phyloP scores from a whole-genome alignment of 2,113 vertebrate genomes.

The Nothobranchius kuhntae region DNA sequence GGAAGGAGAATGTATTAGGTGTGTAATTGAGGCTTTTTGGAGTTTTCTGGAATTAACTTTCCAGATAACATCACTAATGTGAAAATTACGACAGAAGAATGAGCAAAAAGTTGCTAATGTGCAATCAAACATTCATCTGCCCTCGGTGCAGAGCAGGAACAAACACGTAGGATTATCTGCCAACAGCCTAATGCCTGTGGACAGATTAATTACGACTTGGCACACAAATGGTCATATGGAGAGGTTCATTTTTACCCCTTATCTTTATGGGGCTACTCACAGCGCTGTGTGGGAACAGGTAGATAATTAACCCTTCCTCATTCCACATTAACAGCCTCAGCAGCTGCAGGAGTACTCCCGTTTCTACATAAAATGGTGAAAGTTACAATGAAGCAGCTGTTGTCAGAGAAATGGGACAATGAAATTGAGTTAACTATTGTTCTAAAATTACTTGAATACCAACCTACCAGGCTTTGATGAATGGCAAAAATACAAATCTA shows the following conservation, averaged over 20 bases:
- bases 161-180: slow-evolving; percentile 1
- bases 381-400: background rate
- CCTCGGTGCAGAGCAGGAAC: background rate
- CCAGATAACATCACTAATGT: no score
- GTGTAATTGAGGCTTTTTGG: no score
- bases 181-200: background rate
- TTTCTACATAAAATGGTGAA: slow-evolving; percentile 10
- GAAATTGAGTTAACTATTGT: background rate
- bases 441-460: background rate
- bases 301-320: slow-evolving; percentile 69
- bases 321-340: slow-evolving; percentile 40
- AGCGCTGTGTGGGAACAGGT: slow-evolving; percentile 67
- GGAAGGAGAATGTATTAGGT: no score
- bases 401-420: background rate
- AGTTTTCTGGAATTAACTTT: no score
- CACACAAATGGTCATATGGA: slow-evolving; percentile 38
- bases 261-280: slow-evolving; percentile 70
- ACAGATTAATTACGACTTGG: slow-evolving; percentile 26
- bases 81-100: no score
- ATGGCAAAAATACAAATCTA: no score
- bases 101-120: no score
- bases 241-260: slow-evolving; percentile 36
- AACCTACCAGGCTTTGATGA: background rate
- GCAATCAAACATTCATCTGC: no score
- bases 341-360: slow-evolving; percentile 6